Percentiles rank a stretch among this genome's conserved stretches.
phyloP scores from a whole-genome alignment of 1,140 invertebrate species.

The Maconellicoccus hirsutus region DNA sequence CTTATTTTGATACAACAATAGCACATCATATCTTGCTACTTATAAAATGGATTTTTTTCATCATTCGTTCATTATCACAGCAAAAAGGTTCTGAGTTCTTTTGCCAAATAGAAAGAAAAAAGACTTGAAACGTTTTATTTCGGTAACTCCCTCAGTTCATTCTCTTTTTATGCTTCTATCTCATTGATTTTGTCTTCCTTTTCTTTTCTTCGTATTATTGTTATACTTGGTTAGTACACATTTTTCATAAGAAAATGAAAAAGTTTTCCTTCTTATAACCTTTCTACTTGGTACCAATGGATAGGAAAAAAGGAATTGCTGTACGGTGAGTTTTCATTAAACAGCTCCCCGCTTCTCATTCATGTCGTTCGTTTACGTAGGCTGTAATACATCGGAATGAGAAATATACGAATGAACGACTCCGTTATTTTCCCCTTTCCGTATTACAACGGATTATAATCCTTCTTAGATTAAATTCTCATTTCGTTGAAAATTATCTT shows the following conservation, averaged over 20 bases:
- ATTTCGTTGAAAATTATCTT: slow-evolving; percentile 7
- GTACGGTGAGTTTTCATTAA: slow-evolving; percentile 2
- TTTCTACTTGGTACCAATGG: not conserved
- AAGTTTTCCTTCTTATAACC: not conserved
- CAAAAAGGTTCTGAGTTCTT: too few relatives aligned
- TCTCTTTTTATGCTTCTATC: not conserved
- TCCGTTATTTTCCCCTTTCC: slow-evolving; percentile 4
- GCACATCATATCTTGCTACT: too few relatives aligned
- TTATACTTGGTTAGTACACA: not conserved
- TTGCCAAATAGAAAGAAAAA: too few relatives aligned
- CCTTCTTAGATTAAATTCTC: slow-evolving; percentile 21
- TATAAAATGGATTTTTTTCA: too few relatives aligned
- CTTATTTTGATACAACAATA: too few relatives aligned
- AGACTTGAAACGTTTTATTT: not conserved
- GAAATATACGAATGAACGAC: slow-evolving; percentile 18
- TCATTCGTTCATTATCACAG: too few relatives aligned
- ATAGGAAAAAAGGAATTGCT: not conserved
- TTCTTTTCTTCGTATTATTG: not conserved
- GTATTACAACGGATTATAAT: slow-evolving; percentile 13
- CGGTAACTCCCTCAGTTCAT: not conserved
- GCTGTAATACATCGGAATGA: not conserved
- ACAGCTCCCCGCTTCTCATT: not conserved
- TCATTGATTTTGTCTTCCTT: not conserved
- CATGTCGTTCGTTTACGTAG: not conserved
- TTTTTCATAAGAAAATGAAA: slow-evolving; percentile 10